These are phyloP conservation scores for Tetragonula clypearis DNA, from an alignment of 1,140 invertebrate species.

Conservation along the genomic window DNA sequence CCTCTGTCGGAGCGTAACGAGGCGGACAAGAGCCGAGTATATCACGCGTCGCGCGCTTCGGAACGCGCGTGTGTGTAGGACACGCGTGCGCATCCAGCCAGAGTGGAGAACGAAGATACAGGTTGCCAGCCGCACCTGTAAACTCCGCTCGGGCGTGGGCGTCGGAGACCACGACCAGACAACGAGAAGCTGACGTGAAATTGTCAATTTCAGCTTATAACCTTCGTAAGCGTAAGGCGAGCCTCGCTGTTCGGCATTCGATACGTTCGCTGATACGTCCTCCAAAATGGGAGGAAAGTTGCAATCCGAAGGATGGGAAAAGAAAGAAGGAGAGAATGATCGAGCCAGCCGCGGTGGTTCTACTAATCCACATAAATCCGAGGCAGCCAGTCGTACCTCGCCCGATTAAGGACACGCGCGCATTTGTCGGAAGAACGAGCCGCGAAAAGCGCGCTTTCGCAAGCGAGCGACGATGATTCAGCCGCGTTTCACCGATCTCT, in stretches of 20 bases:
- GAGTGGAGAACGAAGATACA: constrained; percentile 69
- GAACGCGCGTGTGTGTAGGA: constrained; percentile 49
- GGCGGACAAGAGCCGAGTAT: constrained; percentile 43
- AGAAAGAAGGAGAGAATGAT: neutral
- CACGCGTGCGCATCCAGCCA: constrained; percentile 46
- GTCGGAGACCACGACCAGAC: constrained; percentile 72
- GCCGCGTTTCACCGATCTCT: constrained; percentile 57
- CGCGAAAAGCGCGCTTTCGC: constrained; percentile 58
- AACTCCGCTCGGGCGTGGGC: constrained; percentile 73
- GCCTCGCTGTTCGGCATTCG: constrained; percentile 36
- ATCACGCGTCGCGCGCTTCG: constrained; percentile 48
- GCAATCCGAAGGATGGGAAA: neutral
- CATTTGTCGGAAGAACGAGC: constrained; percentile 33
- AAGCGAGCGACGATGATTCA: constrained; percentile 63
- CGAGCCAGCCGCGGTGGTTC: neutral
- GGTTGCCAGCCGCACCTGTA: constrained; percentile 81
- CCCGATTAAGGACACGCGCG: constrained; percentile 27
- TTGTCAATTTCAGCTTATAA: constrained; percentile 63
- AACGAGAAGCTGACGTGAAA: constrained; percentile 65
- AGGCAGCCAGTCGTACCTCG: constrained; percentile 2
- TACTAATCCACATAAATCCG: constrained; percentile 30
- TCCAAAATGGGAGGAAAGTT: neutral
- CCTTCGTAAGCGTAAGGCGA: constrained; percentile 28
- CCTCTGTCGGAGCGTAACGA: constrained; percentile 62
- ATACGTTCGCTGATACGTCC: neutral